Evolutionary conservation across 1,140 invertebrate species (phyloP).

Genomic region (Steinernema khuongi): DNA sequence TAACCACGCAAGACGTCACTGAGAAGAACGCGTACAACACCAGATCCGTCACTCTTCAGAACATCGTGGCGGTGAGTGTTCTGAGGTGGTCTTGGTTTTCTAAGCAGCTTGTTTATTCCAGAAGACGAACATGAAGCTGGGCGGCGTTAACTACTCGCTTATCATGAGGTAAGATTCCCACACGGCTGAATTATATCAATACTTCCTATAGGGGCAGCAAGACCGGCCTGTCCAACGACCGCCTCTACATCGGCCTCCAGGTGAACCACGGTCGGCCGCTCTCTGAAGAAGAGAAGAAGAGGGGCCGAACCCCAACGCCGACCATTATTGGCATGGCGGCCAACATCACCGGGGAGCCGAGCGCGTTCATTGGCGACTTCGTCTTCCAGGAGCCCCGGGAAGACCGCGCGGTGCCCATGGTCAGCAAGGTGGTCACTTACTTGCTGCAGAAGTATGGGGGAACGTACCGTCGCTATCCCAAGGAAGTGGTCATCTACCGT

Average conservation of each 20-base stretch:
- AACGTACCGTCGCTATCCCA: background rate
- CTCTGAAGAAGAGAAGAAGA: background rate
- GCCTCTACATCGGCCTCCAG: background rate
- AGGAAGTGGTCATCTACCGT: slow-evolving; percentile 17
- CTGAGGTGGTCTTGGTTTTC: background rate
- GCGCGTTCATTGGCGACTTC: background rate
- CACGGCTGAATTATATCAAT: too few relatives aligned
- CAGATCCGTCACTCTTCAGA: background rate
- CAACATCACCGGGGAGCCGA: background rate
- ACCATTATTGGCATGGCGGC: background rate
- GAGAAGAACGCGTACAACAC: background rate
- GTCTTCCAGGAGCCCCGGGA: background rate
- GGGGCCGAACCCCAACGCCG: background rate
- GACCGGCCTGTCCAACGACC: background rate
- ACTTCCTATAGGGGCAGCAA: background rate
- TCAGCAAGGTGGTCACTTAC: background rate
- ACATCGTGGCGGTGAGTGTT: background rate
- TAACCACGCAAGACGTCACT: slow-evolving; percentile 15
- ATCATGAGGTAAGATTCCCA: background rate
- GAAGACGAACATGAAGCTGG: slow-evolving; percentile 26
- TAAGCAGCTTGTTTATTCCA: background rate
- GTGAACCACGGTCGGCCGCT: background rate
- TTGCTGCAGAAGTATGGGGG: background rate
- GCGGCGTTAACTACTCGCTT: slow-evolving; percentile 17
- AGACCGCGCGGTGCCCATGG: background rate